Base-by-base conservation (phyloP, 2,113 vertebrate species). In the Atherinomorus stipes region DNA sequence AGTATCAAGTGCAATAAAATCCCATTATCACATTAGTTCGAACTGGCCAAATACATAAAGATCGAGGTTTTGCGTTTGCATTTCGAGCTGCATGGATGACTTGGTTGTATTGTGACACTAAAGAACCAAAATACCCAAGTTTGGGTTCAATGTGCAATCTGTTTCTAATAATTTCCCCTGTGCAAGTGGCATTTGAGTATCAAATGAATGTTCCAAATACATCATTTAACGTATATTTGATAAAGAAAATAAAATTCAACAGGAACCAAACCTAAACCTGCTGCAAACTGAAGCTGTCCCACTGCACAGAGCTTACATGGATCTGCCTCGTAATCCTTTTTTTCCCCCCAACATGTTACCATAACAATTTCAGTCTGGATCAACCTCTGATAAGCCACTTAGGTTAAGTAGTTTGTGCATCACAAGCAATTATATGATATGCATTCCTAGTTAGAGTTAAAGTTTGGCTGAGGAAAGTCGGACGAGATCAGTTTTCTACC, bases 361-460 rank as follows among this genome's bases (percentile, higher is more conserved):
- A n/a, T 52, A 56, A 53, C 42, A 40, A 65, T 60, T 81, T 85
- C 80, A 64, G 59, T 60, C 58, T 69, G 64, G 50, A 56, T 78
- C 58, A 0, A 64, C 80, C 47, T 86, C 49, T 57, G 52, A 85
- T 93, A 93, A 89, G 91, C 80, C 90, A 93, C 91, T 94, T 92
- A 75, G 86, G 88, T 90, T 87, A 72, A 83, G 85, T 31, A 83
- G 65, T 91, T 81, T 86, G 77, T 83, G 85, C 77, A 81, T 78
- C 64, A 83, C 59, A 72, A 82, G 67, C 60, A 80, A 42, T 66
- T 58, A 56, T 28, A 78, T 76, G 70, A 82, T 73, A 71, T 71
- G 63, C 56, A 61, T 64, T 66, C 45, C 72, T 69, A 70, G 74
- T 78, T 57, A 53, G 56, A 71, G 44, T 78, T 79, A 64, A 75